Evolutionary conservation across 1,140 invertebrate genomes (phyloP).

Genomic region (Bacillus rossius): DNA sequence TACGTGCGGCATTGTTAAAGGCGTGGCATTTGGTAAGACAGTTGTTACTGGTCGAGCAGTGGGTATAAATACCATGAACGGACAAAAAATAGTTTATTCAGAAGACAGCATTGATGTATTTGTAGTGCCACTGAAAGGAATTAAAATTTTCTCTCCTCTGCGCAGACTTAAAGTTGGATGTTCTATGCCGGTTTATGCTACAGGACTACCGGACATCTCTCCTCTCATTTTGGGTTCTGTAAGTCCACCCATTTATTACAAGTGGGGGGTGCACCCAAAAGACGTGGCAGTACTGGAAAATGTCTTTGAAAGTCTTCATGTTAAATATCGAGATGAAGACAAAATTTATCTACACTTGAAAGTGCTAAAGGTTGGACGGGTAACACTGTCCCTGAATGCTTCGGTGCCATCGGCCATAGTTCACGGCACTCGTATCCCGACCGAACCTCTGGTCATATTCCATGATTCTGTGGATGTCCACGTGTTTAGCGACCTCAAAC

Average conservation of each 20-base stretch:
- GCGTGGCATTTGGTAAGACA: slow-evolving; percentile 52
- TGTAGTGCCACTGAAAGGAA: slow-evolving; percentile 61
- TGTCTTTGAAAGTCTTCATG: slow-evolving; percentile 5
- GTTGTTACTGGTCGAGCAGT: slow-evolving; percentile 60
- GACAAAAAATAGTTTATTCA: slow-evolving; percentile 61
- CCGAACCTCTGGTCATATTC: background rate
- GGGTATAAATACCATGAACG: slow-evolving; percentile 56
- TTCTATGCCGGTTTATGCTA: slow-evolving; percentile 66
- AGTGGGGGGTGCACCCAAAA: slow-evolving; percentile 54
- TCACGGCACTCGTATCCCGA: slow-evolving; percentile 37
- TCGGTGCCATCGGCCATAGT: slow-evolving; percentile 38
- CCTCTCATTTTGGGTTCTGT: slow-evolving; percentile 59
- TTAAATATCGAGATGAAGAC: slow-evolving; percentile 6
- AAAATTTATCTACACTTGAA: slow-evolving; percentile 7
- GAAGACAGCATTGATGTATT: slow-evolving; percentile 61
- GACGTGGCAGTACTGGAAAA: background rate
- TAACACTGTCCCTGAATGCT: slow-evolving; percentile 47
- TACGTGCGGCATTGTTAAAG: slow-evolving; percentile 56
- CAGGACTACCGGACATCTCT: slow-evolving; percentile 58
- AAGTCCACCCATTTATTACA: slow-evolving; percentile 53
- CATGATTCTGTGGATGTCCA: slow-evolving; percentile 40
- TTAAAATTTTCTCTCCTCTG: slow-evolving; percentile 65
- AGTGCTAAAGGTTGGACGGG: slow-evolving; percentile 47
- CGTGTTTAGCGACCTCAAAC: slow-evolving; percentile 60
- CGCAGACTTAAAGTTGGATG: slow-evolving; percentile 61